Conservation (phyloP, 2,113 vertebrate genomes). For the Myotis yumanensis region DNA sequence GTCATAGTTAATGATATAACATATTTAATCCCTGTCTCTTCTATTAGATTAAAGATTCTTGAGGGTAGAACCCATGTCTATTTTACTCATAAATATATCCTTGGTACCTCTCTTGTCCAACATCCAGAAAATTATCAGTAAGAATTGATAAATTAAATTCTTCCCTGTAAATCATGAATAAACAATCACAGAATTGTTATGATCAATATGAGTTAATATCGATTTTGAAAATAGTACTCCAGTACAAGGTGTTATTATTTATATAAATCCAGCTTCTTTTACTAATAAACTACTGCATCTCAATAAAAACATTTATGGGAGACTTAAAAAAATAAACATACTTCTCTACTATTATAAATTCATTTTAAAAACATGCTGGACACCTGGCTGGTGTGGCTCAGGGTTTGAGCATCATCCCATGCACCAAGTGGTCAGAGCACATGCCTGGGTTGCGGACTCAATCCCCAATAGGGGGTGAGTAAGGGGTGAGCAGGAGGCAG, state of each 20-base stretch:
- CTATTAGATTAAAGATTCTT: background rate
- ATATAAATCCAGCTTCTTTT: conserved; percentile 25
- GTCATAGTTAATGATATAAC: background rate
- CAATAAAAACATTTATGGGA: background rate
- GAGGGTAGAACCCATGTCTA: background rate
- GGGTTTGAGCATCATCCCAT: too few relatives aligned
- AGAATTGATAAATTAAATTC: conserved; percentile 2
- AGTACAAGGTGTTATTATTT: background rate
- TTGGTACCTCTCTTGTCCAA: background rate
- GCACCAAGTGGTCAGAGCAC: too few relatives aligned
- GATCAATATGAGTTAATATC: background rate
- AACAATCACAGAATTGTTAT: background rate
- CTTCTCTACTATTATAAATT: background rate
- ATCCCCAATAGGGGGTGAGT: too few relatives aligned
- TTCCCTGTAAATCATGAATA: conserved; percentile 3
- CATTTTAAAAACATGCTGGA: conserved; percentile 12
- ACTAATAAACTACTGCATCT: background rate
- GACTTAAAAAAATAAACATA: background rate
- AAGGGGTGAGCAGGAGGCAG: too few relatives aligned
- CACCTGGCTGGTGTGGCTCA: too few relatives aligned
- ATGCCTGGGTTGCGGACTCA: too few relatives aligned
- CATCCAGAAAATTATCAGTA: background rate
- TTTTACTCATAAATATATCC: background rate
- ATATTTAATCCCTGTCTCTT: background rate
- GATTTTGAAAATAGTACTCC: conserved; percentile 18